Base-by-base conservation (phyloP, 2,888 invertebrate species). In the Laspeyria flexula region DNA sequence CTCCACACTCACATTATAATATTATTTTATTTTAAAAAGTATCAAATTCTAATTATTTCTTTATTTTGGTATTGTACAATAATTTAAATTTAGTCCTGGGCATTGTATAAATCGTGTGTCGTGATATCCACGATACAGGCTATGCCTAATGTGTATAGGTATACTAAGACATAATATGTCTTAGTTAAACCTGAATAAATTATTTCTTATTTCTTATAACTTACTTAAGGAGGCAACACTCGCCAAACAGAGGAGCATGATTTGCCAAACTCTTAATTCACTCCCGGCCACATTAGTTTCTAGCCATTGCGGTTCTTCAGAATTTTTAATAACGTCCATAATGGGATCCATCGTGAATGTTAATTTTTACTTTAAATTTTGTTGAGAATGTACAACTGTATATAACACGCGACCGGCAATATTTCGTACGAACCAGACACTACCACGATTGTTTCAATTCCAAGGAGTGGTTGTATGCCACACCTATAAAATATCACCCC, bases 211-310 rank as follows among this genome's bases (percentile, higher is more conserved):
- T n/a, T n/a, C n/a, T n/a, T n/a, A n/a, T n/a, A n/a, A 44, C 92
- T 87, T 90, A 96, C 96, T 93, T 55, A 96, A 73, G 51, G 94
- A 85, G 40, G 95, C 87, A 52, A 95, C 76, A 43, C 94, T 94
- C 39, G 95, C 95, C 49, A 95, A 87, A 73, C 94, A 94, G 55
- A 96, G 88, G 77, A 96, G 95, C 75, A 96, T 94, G 47, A 96
- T 92, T 80, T 97, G 97, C 97, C 97, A 97, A 43, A 96, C 93
- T 59, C 96, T 93, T 73, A 97, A 94, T 18, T 95, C 95, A 44
- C 95, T 94, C 33, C 95, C 94, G 33, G 95, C 83, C 21, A 95
- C 93, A 48, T 93, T 88, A 60, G 91, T 93, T 82, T 97, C 97
- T 49, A 97, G 93, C 96, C 96, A 96, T 67, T 95, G 94, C 40